These are phyloP conservation scores for Lordiphosa clarofinis DNA, from an alignment of 1,140 invertebrate species.

Conservation along the genomic window DNA sequence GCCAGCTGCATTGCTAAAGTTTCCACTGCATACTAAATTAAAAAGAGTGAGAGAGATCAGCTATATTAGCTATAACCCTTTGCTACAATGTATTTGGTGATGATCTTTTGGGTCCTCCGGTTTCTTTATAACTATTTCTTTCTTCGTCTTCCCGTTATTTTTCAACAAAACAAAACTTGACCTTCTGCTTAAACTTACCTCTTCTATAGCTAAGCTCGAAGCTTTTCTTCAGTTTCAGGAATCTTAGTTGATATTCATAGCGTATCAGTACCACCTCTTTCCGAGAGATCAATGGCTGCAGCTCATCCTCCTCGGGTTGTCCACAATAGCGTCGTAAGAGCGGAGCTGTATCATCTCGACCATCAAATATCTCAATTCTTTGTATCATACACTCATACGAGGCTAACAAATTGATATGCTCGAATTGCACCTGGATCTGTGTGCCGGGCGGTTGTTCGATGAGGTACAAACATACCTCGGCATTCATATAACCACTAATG, in stretches of 20 bases:
- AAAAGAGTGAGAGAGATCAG: neutral
- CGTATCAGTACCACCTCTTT: constrained; percentile 85
- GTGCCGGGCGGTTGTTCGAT: constrained; percentile 51
- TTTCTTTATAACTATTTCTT: no score
- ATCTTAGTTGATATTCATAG: constrained; percentile 81
- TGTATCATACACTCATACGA: constrained; percentile 64
- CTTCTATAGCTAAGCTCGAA: constrained; percentile 51
- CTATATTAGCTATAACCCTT: no score
- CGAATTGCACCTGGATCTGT: constrained; percentile 77
- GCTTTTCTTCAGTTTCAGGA: neutral
- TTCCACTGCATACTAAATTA: constrained; percentile 84
- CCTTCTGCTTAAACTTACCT: neutral
- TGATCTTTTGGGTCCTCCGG: no score
- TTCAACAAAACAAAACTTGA: no score
- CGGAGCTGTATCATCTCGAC: constrained; percentile 82
- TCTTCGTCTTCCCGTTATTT: no score
- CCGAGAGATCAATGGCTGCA: constrained; percentile 80
- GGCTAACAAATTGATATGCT: constrained; percentile 11
- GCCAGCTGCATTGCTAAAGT: constrained; percentile 80
- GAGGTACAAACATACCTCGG: constrained; percentile 52
- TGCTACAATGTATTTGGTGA: no score
- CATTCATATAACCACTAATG: constrained; percentile 81
- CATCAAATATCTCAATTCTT: constrained; percentile 85
- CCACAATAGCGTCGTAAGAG: constrained; percentile 83
- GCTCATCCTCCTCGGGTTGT: constrained; percentile 82